phyloP scores from a whole-genome alignment of 2,888 invertebrate species.

The Melanotus villosus region DNA sequence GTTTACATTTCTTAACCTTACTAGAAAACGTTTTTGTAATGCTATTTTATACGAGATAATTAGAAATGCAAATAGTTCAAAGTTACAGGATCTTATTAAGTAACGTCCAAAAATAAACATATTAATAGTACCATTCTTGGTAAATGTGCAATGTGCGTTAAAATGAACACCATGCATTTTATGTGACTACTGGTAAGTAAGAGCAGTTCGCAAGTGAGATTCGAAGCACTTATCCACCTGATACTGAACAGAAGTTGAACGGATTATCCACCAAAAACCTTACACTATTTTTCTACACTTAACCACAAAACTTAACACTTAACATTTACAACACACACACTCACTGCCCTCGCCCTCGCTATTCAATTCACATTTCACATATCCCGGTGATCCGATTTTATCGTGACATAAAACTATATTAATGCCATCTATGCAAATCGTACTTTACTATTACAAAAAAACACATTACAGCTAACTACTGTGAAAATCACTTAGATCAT shows the following conservation, averaged over 20 bases:
- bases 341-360: not conserved
- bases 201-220: conserved; percentile 12
- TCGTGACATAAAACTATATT: too few relatives aligned
- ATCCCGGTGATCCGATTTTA: too few relatives aligned
- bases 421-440: too few relatives aligned
- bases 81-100: conserved; percentile 6
- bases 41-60: not conserved
- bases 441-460: too few relatives aligned
- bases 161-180: conserved; percentile 39
- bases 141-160: conserved; percentile 32
- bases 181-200: conserved; percentile 26
- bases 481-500: too few relatives aligned
- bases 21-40: not conserved
- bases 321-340: not conserved
- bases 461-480: too few relatives aligned
- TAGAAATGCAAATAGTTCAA: not conserved
- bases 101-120: conserved; percentile 26
- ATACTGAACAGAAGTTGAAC: not conserved
- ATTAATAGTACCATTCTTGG: conserved; percentile 31
- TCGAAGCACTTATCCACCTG: conserved; percentile 34
- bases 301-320: conserved; percentile 16
- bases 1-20: conserved; percentile 3
- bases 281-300: not conserved
- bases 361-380: too few relatives aligned
- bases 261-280: conserved; percentile 4